Evolutionary conservation across 2,797 vertebrate genomes (phyloP).

Genomic region (Darevskia nairensis): DNA sequence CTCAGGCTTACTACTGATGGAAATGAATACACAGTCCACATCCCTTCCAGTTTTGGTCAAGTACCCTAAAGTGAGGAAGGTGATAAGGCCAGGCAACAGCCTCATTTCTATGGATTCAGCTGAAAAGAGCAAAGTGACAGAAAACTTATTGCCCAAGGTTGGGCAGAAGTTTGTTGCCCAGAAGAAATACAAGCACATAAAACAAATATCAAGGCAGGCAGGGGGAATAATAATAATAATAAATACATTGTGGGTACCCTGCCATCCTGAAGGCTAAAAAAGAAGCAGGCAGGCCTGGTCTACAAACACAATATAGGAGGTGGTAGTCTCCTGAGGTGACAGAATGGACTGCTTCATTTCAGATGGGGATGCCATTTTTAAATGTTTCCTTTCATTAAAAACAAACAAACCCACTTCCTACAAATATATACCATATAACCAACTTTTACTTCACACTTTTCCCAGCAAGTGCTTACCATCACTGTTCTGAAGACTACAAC

Average conservation of each 20-base stretch:
- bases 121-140: neutral
- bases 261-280: neutral
- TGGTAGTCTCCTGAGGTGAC: neutral
- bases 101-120: neutral
- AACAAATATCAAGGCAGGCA: neutral
- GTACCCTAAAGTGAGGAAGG: neutral
- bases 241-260: neutral
- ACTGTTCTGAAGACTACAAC: conserved; percentile 1
- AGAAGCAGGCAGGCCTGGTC: neutral
- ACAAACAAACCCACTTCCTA: neutral
- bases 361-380: neutral
- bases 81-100: neutral
- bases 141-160: neutral
- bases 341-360: neutral
- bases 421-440: neutral
- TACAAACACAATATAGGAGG: neutral
- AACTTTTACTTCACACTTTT: neutral
- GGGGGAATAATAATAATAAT: too few relatives aligned
- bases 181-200: neutral
- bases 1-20: neutral
- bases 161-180: neutral
- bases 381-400: neutral
- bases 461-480: neutral
- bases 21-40: neutral
- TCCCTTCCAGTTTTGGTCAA: neutral